Percentiles rank a stretch among this genome's conserved stretches.
Conservation (phyloP, 2,888 invertebrate genomes). For the Antitype chi region DNA sequence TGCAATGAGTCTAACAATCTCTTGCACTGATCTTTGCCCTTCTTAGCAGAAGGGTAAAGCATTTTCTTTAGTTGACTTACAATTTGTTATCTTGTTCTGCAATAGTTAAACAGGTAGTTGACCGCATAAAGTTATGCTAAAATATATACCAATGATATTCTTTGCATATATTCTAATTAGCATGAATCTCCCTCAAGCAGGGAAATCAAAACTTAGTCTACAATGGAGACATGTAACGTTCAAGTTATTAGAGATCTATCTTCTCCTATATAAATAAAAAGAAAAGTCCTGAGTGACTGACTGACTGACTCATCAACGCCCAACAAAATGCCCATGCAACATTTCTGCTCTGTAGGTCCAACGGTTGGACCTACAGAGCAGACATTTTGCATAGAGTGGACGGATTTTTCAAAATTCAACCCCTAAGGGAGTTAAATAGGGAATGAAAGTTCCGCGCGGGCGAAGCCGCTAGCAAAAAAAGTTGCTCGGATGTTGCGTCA, state of each 20-base stretch:
- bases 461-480: too few relatives aligned
- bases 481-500: background rate
- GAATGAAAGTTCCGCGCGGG: too few relatives aligned
- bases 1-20: constrained; percentile 47
- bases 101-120: background rate
- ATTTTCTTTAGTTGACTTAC: constrained; percentile 24
- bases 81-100: background rate
- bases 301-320: too few relatives aligned
- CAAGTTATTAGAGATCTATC: background rate
- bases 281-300: too few relatives aligned
- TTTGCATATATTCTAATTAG: background rate
- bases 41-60: constrained; percentile 14
- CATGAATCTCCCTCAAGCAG: background rate
- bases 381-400: too few relatives aligned
- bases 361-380: too few relatives aligned
- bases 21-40: constrained; percentile 42
- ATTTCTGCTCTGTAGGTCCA: too few relatives aligned
- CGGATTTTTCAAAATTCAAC: too few relatives aligned
- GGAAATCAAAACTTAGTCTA: background rate
- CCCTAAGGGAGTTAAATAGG: too few relatives aligned
- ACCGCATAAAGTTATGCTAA: background rate
- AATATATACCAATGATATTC: background rate
- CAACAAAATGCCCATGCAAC: too few relatives aligned
- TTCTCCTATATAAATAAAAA: constrained; percentile 2
- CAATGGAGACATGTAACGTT: background rate